Conservation (phyloP, 2,888 invertebrate genomes). For the Drepana falcataria region DNA sequence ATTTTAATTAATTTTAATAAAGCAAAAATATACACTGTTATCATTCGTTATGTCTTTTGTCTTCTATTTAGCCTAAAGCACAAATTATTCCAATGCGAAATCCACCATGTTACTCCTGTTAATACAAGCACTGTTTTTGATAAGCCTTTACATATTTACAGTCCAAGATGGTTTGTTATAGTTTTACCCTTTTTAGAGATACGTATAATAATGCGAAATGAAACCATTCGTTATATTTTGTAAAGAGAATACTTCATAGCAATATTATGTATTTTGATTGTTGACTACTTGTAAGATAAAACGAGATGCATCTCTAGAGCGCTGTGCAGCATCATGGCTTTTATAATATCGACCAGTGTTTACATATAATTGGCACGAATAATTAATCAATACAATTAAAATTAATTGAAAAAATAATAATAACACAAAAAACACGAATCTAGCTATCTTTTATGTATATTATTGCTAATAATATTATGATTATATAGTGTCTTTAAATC, state of each 20-base stretch:
- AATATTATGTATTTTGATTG: conserved; percentile 65
- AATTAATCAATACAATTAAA: conserved; percentile 15
- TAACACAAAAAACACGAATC: conserved; percentile 28
- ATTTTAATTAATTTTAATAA: too few species aligned
- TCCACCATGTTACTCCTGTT: conserved; percentile 23
- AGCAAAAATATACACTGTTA: too few species aligned
- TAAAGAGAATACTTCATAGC: conserved; percentile 52
- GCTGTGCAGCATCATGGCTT: conserved; percentile 46
- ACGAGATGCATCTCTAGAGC: conserved; percentile 33
- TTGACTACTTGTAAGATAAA: conserved; percentile 72
- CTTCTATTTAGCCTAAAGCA: neutral
- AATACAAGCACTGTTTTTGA: conserved; percentile 57
- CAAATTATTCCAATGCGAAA: neutral
- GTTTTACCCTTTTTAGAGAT: conserved; percentile 60
- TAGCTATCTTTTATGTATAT: conserved; percentile 37
- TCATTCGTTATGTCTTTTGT: too few species aligned
- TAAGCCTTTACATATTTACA: conserved; percentile 70
- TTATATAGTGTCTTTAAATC: conserved; percentile 6
- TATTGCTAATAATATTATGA: conserved; percentile 3
- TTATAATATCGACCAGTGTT: conserved; percentile 53
- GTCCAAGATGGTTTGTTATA: conserved; percentile 51
- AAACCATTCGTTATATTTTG: conserved; percentile 40
- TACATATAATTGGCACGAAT: conserved; percentile 2
- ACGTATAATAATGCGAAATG: conserved; percentile 43
- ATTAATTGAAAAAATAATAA: conserved; percentile 22